Evolutionary conservation across 1,140 invertebrate species (phyloP).

Genomic region (Apis florea): DNA sequence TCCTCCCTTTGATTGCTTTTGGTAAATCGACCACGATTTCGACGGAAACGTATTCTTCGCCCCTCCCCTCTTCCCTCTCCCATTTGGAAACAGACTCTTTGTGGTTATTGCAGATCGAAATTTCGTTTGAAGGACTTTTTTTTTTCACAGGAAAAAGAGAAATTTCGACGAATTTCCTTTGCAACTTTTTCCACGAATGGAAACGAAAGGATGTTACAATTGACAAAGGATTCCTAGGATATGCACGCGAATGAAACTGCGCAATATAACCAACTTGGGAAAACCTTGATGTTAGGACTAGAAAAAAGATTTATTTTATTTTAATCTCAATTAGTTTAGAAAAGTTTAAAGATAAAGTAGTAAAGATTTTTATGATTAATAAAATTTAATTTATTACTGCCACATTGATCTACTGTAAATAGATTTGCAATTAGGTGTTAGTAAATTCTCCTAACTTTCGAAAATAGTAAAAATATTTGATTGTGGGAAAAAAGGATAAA

Average conservation of each 20-base stretch:
- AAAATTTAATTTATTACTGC: no score
- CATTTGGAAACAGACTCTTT: neutral
- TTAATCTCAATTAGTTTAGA: no score
- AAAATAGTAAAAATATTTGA: neutral
- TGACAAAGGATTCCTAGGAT: neutral
- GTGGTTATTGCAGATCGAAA: conserved; percentile 24
- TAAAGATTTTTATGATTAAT: no score
- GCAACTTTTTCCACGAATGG: neutral
- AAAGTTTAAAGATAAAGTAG: no score
- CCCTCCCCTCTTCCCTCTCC: neutral
- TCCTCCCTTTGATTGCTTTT: neutral
- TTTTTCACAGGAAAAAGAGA: neutral
- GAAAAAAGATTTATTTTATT: no score
- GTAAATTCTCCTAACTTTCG: no score
- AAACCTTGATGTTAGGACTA: no score
- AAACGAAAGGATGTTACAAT: neutral
- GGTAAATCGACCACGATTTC: conserved; percentile 22
- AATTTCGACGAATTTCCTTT: conserved; percentile 8
- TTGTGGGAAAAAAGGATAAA: neutral
- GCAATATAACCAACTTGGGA: neutral
- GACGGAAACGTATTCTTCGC: conserved; percentile 21
- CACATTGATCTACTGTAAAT: no score
- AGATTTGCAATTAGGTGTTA: no score
- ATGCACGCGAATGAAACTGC: neutral
- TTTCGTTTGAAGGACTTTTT: conserved; percentile 30